Evolutionary conservation across 2,888 invertebrate genomes (phyloP).

Genomic region (Lasioglossum malachurum): DNA sequence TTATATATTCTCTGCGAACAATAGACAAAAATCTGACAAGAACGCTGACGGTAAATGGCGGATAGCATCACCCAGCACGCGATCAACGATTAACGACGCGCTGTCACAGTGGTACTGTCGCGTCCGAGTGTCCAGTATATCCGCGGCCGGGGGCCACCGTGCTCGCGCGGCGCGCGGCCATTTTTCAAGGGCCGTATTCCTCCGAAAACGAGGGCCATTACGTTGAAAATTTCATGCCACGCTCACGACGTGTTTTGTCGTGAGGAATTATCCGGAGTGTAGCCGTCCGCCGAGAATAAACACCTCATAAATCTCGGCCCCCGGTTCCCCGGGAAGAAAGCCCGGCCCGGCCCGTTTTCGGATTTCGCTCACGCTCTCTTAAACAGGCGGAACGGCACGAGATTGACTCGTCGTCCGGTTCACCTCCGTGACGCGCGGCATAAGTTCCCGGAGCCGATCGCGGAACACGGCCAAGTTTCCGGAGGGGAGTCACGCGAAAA

Average conservation of each 20-base stretch:
- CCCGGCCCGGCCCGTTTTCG: background rate
- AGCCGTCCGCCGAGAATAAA: background rate
- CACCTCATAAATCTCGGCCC: background rate
- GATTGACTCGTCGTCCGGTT: conserved; percentile 29
- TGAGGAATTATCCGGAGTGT: background rate
- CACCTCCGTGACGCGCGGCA: background rate
- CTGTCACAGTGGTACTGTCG: background rate
- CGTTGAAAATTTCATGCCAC: background rate
- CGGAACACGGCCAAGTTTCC: conserved; percentile 14
- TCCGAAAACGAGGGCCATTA: background rate
- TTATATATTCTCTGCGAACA: background rate
- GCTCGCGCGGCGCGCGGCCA: background rate
- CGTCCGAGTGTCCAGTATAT: background rate
- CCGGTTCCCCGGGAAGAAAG: background rate
- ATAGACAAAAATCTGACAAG: background rate
- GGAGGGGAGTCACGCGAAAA: conserved; percentile 1
- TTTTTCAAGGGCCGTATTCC: background rate
- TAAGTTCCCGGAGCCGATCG: background rate
- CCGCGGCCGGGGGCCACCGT: background rate
- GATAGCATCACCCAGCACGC: background rate
- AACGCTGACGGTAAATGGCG: background rate
- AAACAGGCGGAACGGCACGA: background rate
- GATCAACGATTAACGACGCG: background rate
- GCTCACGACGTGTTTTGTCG: conserved; percentile 28
- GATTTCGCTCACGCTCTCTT: background rate